Evolutionary conservation across 1,140 invertebrate species (phyloP).

Genomic region (Caenorhabditis briggsae): DNA sequence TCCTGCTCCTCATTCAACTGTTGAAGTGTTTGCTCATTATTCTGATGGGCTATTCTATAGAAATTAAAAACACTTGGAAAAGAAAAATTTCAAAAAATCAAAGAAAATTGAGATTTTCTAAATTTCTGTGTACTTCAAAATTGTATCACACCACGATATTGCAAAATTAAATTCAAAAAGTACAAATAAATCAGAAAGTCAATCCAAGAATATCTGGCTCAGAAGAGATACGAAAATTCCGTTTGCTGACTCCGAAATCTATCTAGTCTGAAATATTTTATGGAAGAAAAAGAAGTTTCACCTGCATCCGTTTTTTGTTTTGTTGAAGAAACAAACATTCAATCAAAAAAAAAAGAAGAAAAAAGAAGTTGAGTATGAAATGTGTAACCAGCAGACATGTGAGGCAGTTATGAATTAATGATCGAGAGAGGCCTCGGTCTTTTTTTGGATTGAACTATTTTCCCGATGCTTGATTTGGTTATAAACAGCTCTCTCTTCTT

Average conservation of each 20-base stretch:
- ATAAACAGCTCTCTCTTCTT: constrained; percentile 5
- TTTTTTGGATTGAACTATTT: constrained; percentile 46
- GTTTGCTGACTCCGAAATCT: neutral
- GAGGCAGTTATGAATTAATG: constrained; percentile 47
- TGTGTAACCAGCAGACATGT: constrained; percentile 32
- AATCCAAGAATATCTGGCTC: neutral
- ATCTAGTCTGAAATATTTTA: neutral
- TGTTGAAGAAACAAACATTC: constrained; percentile 34
- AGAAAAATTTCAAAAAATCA: no score
- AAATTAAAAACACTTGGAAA: no score
- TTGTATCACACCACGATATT: no score
- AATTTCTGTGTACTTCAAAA: no score
- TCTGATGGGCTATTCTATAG: no score
- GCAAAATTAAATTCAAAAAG: no score
- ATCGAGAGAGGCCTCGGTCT: neutral
- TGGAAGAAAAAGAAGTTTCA: neutral
- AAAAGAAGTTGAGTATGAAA: constrained; percentile 9
- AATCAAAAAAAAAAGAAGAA: neutral
- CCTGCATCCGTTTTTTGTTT: neutral
- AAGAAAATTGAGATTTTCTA: no score
- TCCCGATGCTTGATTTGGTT: neutral
- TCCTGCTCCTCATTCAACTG: no score
- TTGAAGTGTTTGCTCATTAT: no score
- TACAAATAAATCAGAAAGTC: no score
- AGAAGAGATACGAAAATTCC: no score